A percentile compares a stretch with the other conserved stretches of the same genome.
Conservation (phyloP, 1,140 invertebrate species). For the Cotesia chilonis region DNA sequence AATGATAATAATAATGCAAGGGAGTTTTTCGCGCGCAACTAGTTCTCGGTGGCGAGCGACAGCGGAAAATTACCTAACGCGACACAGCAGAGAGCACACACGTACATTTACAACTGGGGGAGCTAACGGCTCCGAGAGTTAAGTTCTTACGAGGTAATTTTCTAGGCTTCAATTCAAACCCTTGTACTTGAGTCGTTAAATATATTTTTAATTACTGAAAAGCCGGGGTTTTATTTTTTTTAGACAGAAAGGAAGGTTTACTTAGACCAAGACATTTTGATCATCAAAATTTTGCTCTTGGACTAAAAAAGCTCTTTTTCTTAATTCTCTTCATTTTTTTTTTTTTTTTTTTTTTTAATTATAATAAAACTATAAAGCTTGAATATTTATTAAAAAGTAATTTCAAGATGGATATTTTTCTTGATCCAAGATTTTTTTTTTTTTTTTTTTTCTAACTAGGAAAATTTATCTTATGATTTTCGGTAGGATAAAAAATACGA, state of each 20-base stretch:
- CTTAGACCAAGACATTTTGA: not conserved
- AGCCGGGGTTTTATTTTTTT: not conserved
- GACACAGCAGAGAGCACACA: not conserved
- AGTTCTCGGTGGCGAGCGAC: constrained; percentile 6
- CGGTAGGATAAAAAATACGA: no score
- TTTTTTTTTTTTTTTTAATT: constrained; percentile 1
- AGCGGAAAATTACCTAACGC: constrained; percentile 23
- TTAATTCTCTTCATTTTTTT: not conserved
- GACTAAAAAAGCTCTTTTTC: no score
- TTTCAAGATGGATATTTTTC: no score
- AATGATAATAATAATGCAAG: not conserved
- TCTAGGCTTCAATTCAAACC: constrained; percentile 7
- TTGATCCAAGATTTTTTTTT: no score
- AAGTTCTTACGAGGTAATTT: constrained; percentile 24
- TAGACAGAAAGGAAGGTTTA: not conserved
- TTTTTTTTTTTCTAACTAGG: no score
- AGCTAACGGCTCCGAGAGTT: constrained; percentile 1
- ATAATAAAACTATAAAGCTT: not conserved
- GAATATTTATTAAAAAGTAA: no score
- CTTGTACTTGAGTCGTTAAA: not conserved
- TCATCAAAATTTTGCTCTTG: not conserved
- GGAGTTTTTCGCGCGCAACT: constrained; percentile 21
- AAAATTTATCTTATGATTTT: no score
- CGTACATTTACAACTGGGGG: not conserved
- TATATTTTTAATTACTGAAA: not conserved